Conservation (phyloP, 64 coral and sea anemone genomes). For the Catalaphyllia jardinei region DNA sequence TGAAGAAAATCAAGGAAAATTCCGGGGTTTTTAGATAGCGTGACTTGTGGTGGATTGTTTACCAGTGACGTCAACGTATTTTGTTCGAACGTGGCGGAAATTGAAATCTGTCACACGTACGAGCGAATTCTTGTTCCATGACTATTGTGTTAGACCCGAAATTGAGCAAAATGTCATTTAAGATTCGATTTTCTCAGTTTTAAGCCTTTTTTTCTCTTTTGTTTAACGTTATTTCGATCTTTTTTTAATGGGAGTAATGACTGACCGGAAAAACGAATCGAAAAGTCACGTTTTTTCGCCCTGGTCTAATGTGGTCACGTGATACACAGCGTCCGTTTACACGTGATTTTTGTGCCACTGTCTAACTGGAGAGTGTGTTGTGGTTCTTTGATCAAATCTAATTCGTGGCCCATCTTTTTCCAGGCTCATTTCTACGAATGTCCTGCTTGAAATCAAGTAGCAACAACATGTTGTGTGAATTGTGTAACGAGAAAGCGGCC, state of each 20-base stretch:
- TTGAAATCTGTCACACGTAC: not conserved
- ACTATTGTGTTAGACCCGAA: not conserved
- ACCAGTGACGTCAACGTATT: not conserved
- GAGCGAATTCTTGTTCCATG: too few relatives aligned
- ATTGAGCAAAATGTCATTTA: not conserved
- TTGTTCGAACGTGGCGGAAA: not conserved
- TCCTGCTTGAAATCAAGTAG: not conserved
- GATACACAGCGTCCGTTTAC: not conserved
- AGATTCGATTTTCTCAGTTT: not conserved
- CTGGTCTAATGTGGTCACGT: conserved; percentile 27
- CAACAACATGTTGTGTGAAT: conserved; percentile 44
- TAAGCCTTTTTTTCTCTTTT: not conserved
- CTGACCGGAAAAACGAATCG: not conserved
- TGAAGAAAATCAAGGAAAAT: not conserved
- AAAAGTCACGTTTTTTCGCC: conserved; percentile 30
- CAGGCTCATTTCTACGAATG: conserved; percentile 31
- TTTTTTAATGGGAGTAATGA: not conserved
- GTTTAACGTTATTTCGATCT: not conserved
- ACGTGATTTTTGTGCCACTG: not conserved
- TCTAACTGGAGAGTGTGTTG: not conserved
- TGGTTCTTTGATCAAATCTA: not conserved
- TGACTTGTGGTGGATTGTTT: conserved; percentile 17
- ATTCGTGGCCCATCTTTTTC: not conserved
- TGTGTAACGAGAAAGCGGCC: conserved; percentile 43
- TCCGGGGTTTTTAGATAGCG: not conserved